Evolutionary conservation across 2,888 invertebrate genomes (phyloP).

Genomic region (Dyspetes luteomarginatus): DNA sequence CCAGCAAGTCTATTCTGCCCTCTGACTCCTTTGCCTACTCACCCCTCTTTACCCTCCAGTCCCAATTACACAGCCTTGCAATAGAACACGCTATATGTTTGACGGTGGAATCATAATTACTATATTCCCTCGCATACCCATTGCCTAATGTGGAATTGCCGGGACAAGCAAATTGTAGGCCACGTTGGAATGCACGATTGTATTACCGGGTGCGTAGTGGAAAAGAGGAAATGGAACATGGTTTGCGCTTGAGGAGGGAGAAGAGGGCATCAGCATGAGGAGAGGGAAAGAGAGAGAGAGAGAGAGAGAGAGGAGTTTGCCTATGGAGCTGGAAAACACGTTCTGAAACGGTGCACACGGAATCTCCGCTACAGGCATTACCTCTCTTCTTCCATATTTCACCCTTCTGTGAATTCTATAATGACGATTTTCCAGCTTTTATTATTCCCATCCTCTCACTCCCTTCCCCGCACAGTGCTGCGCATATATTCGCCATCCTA

Average conservation of each 20-base stretch:
- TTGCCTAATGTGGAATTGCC: slow-evolving; percentile 70
- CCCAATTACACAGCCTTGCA: slow-evolving; percentile 1
- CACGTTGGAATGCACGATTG: slow-evolving; percentile 67
- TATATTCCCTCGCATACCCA: slow-evolving; percentile 77
- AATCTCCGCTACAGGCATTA: slow-evolving; percentile 48
- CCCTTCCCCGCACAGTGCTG: background rate
- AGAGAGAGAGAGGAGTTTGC: slow-evolving; percentile 11
- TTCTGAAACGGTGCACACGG: slow-evolving; percentile 58
- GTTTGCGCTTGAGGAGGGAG: slow-evolving; percentile 33
- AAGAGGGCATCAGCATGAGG: too few relatives aligned
- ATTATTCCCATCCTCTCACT: slow-evolving; percentile 48
- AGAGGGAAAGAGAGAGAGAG: slow-evolving; percentile 7
- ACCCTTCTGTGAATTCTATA: slow-evolving; percentile 25
- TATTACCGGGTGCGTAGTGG: slow-evolving; percentile 64
- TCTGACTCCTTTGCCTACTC: slow-evolving; percentile 12
- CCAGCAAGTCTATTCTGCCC: slow-evolving; percentile 76
- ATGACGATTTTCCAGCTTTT: slow-evolving; percentile 64
- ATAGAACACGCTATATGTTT: slow-evolving; percentile 13
- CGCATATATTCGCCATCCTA: background rate
- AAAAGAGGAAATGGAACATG: slow-evolving; percentile 64
- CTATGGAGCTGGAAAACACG: slow-evolving; percentile 52
- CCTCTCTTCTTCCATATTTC: slow-evolving; percentile 5
- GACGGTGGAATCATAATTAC: slow-evolving; percentile 80
- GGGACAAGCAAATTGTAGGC: slow-evolving; percentile 68
- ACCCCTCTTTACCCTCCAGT: background rate